phyloP scores from a whole-genome alignment of 2,888 invertebrate species.

The Drosophila emarginata region DNA sequence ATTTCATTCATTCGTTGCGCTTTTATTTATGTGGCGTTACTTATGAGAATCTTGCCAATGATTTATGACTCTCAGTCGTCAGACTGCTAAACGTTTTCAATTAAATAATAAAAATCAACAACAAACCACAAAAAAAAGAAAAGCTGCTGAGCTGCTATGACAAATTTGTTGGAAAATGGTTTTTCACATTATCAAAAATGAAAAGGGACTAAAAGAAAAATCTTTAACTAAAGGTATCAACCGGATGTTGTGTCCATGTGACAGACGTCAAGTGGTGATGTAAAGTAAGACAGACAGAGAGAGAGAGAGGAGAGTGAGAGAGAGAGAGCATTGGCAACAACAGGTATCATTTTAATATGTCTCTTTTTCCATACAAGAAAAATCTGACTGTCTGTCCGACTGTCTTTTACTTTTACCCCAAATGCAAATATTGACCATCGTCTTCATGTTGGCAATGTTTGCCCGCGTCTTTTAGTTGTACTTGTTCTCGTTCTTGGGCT shows the following conservation, averaged over 20 bases:
- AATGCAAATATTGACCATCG: slow-evolving; percentile 65
- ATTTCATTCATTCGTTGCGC: slow-evolving; percentile 46
- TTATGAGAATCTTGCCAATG: slow-evolving; percentile 62
- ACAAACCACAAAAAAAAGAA: slow-evolving; percentile 44
- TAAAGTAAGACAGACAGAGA: background rate
- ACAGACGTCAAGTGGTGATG: slow-evolving; percentile 11
- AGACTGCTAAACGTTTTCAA: slow-evolving; percentile 71
- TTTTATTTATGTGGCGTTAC: slow-evolving; percentile 77
- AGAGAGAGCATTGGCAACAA: slow-evolving; percentile 5
- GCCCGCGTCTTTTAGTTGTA: slow-evolving; percentile 38
- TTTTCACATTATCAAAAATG: slow-evolving; percentile 50
- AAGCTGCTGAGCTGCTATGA: slow-evolving; percentile 29
- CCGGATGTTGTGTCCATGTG: slow-evolving; percentile 31
- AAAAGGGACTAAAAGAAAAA: too few species aligned
- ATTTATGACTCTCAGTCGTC: slow-evolving; percentile 62
- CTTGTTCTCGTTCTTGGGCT: background rate
- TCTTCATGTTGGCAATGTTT: slow-evolving; percentile 57
- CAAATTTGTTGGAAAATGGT: slow-evolving; percentile 55
- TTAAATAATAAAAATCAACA: slow-evolving; percentile 50
- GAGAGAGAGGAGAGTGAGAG: too few species aligned
- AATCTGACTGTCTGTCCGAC: slow-evolving; percentile 26
- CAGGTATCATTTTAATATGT: slow-evolving; percentile 43
- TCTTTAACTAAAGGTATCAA: background rate
- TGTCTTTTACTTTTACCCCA: slow-evolving; percentile 40
- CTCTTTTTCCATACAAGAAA: background rate